Evolutionary conservation across 2,113 vertebrate species (phyloP), one percentile per base, ranked within the genome.

Genomic region (Eurypyga helias): DNA sequence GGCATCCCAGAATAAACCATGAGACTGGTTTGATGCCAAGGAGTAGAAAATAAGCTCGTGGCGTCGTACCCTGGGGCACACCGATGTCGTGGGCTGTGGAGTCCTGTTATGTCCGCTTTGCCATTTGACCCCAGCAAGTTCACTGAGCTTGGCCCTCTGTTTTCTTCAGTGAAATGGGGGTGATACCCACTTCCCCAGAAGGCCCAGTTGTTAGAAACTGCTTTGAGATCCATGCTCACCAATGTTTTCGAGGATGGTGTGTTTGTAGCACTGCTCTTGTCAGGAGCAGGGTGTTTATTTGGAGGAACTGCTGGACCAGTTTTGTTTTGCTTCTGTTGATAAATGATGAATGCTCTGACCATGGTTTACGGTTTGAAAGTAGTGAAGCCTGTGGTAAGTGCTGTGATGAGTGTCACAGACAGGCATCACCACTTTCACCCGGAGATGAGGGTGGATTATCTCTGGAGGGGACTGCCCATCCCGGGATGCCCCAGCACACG

Each of bases 181-280:
- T n/a, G 24, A 17, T 26, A 24, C 2, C 8, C 13, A 11, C 31
- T 67, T 83, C 49, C 45, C 41, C 17, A 17, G 16, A 26, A 61
- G 46, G 16, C 17, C 29, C 36, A 34, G 19, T n/a, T 31, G 49
- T 26, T n/a, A 36, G 38, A 34, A 67, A 60, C 9, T 4, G 61
- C 3, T 57, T 9, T 26, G n/a, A 67, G 38, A 64, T 33, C 17
- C 23, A 15, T 54, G 52, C 34, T 57, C 24, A 16, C 25, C 21
- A 5, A 0, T 13, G 34, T 17, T 57, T 17, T 28, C 34, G 55
- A 18, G 34, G 75, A 17, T 3, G 28, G 10, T 16, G 5, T 7
- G 34, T 41, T 51, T 55, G 49, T 31, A 65, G 26, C 11, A 1
- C 1, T 38, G 75, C 36, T 14, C 71, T 25, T 36, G 10, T 21